Percentiles rank a stretch among this genome's conserved stretches.
phyloP scores from a whole-genome alignment of 1,140 invertebrate species.

The Drosophila pallidifrons region DNA sequence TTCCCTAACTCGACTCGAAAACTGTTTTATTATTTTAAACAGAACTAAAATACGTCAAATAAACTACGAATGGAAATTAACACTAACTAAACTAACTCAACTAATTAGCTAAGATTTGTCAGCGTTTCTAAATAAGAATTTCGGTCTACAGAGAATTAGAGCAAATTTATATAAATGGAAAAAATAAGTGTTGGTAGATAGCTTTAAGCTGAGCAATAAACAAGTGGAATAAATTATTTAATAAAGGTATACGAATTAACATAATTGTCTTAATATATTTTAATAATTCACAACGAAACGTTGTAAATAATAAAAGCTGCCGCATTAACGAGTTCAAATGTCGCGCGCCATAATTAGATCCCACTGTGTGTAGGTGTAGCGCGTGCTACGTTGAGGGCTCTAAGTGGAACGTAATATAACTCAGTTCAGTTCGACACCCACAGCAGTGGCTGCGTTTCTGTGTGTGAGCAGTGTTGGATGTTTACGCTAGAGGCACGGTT shows the following conservation, averaged over 20 bases:
- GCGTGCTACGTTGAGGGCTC: not conserved
- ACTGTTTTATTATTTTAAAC: conserved; percentile 8
- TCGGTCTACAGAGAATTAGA: conserved; percentile 2
- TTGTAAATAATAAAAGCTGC: conserved; percentile 1
- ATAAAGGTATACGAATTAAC: conserved; percentile 21
- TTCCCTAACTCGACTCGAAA: not conserved
- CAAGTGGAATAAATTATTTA: not conserved
- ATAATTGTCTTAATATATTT: not conserved
- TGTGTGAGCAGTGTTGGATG: not conserved
- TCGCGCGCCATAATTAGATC: not conserved
- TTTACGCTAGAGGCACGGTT: not conserved
- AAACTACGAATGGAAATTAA: not conserved
- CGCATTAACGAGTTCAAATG: not conserved
- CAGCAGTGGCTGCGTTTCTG: not conserved
- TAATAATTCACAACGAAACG: not conserved
- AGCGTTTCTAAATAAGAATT: not conserved
- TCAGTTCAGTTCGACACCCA: not conserved
- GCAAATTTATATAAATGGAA: not conserved
- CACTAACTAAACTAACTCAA: not conserved
- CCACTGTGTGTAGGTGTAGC: not conserved
- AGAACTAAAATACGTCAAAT: not conserved
- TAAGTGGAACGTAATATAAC: not conserved
- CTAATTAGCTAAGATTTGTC: not conserved
- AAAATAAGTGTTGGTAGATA: conserved; percentile 23
- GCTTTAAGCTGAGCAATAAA: conserved; percentile 25